A percentile compares a stretch with the other conserved stretches of the same genome.
Evolutionary conservation across 2,113 vertebrate genomes (phyloP).

Genomic region (Progne subis): DNA sequence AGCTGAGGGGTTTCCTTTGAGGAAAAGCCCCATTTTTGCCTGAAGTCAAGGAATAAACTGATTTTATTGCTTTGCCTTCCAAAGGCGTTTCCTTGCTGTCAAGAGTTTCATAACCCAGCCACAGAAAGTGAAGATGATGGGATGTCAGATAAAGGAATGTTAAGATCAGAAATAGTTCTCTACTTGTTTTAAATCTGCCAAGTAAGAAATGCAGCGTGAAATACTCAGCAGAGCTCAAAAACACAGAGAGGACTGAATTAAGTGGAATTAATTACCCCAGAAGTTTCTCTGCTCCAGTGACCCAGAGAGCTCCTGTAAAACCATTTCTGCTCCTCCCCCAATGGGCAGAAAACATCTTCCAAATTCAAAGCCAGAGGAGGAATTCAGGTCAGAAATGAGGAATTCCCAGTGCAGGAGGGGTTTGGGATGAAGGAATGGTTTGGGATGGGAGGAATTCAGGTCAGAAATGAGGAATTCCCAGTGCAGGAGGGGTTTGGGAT

Average conservation of each 20-base stretch:
- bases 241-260: not conserved
- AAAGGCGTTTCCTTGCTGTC: not conserved
- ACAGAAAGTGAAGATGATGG: not conserved
- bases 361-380: not conserved
- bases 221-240: not conserved
- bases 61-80: not conserved
- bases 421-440: not conserved
- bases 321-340: not conserved
- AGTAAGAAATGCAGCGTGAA: not conserved
- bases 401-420: rapidly evolving
- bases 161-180: not conserved
- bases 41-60: not conserved
- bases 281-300: too few relatives aligned
- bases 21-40: not conserved
- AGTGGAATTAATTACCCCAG: not conserved
- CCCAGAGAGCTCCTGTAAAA: not conserved
- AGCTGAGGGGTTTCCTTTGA: not conserved
- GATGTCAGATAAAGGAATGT: not conserved
- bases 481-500: rapidly evolving
- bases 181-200: not conserved
- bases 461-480: too few relatives aligned
- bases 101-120: not conserved
- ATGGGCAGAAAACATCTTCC: rapidly evolving
- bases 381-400: too few relatives aligned
- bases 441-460: not conserved